phyloP scores from a whole-genome alignment of 2,113 vertebrate species.

The Canis aureus region DNA sequence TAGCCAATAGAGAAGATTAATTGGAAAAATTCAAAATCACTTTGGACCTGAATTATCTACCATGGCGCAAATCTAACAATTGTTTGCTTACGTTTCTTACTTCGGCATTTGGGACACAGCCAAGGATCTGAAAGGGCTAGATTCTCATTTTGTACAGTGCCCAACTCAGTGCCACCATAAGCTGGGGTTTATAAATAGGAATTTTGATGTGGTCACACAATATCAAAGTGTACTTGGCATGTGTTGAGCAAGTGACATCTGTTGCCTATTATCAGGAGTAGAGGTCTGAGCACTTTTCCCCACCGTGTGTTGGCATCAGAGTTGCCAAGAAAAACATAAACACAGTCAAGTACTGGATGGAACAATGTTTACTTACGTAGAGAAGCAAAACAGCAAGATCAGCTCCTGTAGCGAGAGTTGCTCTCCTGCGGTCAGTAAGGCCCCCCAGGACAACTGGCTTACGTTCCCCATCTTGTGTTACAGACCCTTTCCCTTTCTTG shows the following conservation, averaged over 20 bases:
- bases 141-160: neutral
- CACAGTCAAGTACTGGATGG: neutral
- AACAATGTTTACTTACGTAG: neutral
- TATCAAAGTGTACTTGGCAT: neutral
- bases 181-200: neutral
- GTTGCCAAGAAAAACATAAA: neutral
- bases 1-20: neutral
- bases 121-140: neutral
- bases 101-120: neutral
- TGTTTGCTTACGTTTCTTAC: neutral
- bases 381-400: neutral
- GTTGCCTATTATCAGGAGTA: neutral
- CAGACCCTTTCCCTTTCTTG: neutral
- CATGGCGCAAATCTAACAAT: neutral
- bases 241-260: neutral
- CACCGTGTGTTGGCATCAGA: neutral
- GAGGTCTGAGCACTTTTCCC: neutral
- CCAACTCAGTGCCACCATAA: neutral
- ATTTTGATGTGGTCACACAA: neutral
- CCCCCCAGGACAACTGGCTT: neutral
- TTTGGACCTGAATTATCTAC: neutral
- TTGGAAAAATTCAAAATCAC: conserved; percentile 38
- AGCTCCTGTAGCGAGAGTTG: too few relatives aligned
- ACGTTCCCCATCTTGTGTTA: neutral
- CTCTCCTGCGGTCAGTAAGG: neutral